Evolutionary conservation across 53 echinoderm and acorn worm species (phyloP), one percentile per base, ranked within the genome.

Genomic region (Astropecten irregularis): DNA sequence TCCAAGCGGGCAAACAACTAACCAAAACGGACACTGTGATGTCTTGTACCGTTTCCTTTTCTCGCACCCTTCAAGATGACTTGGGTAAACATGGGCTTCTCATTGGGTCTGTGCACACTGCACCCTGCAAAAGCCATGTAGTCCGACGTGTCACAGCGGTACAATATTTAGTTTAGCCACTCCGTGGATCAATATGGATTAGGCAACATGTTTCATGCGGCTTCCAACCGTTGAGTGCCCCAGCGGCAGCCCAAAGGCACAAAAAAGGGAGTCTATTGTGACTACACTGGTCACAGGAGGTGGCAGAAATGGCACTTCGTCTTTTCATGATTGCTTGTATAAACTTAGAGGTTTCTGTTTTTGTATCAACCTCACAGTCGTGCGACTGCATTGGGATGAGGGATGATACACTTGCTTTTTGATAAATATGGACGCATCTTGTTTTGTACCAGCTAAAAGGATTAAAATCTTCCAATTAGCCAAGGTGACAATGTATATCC

Each of bases 111-210:
- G 19, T 27, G 74, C n/a, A n/a, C n/a, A n/a, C 50, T 57, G 69
- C 42, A 23, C 42, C 36, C 13, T 37, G 18, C n/a, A 20, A 13
- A 35, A 4, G 38, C 5, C 14, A 57, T 22, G 39, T 22, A 22
- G 37, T 21, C 56, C 23, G 13, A 73, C 39, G 56, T 57, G 57
- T 20, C 26, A 11, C 58, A 39, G 40, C 52, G 14, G 27, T 71
- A 71, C 50, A 49, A 71, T 71, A 71, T 73, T 74, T 74, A 27
- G 74, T 74, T 57, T 56, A 36, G 57, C 74, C 58, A 57, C 39
- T 74, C 32, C 56, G 57, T 40, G 36, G 73, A 57, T 74, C 74
- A 74, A 74, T 74, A 74, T 39, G 21, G 56, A 74, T 74, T 74
- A 74, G 57, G 39, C 27, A 25, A 74, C 55, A 34, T 38, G 34